Evolutionary conservation across 1,140 invertebrate genomes (phyloP).

Genomic region (Megalopta genalis): DNA sequence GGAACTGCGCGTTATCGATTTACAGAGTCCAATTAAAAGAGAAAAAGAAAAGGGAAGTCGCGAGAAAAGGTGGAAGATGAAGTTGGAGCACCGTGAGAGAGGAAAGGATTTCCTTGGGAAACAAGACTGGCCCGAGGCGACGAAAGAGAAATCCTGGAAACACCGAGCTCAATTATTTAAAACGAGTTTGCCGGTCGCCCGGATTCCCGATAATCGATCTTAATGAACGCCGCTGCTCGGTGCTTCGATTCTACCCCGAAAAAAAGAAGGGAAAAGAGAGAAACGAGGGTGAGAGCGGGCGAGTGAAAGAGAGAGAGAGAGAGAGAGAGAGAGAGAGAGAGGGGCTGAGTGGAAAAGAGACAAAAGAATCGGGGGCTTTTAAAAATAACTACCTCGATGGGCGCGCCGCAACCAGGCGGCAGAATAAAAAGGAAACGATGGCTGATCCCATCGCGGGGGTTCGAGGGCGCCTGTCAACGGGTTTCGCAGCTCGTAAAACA

Average conservation of each 20-base stretch:
- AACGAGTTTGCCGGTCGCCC: slow-evolving; percentile 1
- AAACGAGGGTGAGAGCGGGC: neutral
- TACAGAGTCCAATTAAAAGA: no score
- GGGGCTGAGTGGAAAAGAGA: no score
- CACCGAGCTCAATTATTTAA: neutral
- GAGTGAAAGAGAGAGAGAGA: no score
- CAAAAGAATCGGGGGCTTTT: neutral
- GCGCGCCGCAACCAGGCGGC: no score
- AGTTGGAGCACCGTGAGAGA: no score
- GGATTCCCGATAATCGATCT: slow-evolving; percentile 11
- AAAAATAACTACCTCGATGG: slow-evolving; percentile 6
- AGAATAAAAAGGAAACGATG: neutral
- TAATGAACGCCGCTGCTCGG: neutral
- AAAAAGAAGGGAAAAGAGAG: neutral
- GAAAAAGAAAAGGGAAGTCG: no score
- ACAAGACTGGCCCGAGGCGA: neutral
- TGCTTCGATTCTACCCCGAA: neutral
- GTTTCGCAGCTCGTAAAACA: slow-evolving; percentile 35
- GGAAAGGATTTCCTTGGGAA: neutral
- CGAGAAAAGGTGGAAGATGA: no score
- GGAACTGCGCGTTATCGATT: no score
- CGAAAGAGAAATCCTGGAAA: neutral
- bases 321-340: no score
- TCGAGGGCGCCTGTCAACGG: slow-evolving; percentile 20
- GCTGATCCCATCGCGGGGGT: neutral